Evolutionary conservation across 2,888 invertebrate species (phyloP).

Genomic region (Ligdia adustata): DNA sequence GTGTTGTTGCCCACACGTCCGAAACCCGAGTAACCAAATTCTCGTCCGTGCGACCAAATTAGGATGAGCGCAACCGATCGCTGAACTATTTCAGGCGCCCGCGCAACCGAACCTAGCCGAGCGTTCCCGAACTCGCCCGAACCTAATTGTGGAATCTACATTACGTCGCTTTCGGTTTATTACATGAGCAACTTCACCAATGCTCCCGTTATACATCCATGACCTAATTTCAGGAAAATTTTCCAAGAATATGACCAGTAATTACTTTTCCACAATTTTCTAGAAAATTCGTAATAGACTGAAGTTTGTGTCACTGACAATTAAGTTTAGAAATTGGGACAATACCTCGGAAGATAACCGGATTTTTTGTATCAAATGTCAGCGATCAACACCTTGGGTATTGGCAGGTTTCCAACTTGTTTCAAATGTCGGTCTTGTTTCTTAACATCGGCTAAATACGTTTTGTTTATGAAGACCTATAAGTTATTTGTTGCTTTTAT

Average conservation of each 20-base stretch:
- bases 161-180: conserved; percentile 52
- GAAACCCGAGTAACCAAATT: conserved; percentile 68
- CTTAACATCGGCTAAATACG: conserved; percentile 61
- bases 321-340: neutral
- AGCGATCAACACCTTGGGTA: conserved; percentile 52
- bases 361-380: conserved; percentile 68
- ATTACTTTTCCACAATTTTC: too few relatives aligned
- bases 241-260: too few relatives aligned
- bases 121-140: conserved; percentile 60
- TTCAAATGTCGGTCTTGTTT: conserved; percentile 62
- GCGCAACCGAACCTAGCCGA: conserved; percentile 62
- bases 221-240: conserved; percentile 42
- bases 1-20: conserved; percentile 46
- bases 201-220: conserved; percentile 34
- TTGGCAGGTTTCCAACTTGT: conserved; percentile 66
- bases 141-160: conserved; percentile 67
- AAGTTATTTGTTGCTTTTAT: conserved; percentile 17
- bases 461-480: conserved; percentile 42
- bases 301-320: conserved; percentile 1
- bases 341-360: conserved; percentile 24
- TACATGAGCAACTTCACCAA: conserved; percentile 44
- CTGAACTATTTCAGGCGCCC: conserved; percentile 76
- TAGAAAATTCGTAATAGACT: neutral
- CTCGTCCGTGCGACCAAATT: conserved; percentile 82
- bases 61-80: conserved; percentile 71